Evolutionary conservation across 2,888 invertebrate species (phyloP), one percentile per base, ranked within the genome.

Genomic region (Leptinotarsa tumamoca): DNA sequence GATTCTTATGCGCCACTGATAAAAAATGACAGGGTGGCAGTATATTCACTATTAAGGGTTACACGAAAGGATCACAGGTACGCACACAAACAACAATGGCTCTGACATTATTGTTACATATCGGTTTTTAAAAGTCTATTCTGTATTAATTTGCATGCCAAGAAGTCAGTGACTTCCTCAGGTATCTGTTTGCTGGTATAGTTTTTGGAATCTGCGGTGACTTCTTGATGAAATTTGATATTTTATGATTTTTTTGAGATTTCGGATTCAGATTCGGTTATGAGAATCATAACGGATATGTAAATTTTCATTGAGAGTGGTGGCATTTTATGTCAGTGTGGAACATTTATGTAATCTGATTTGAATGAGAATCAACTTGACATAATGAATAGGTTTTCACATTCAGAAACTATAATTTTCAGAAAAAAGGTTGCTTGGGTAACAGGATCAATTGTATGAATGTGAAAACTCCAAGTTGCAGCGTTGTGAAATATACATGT

Each of bases 71-170:
- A 68, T 56, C 68, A 71, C 74, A 73, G 72, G 78, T 73, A 80
- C 61, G 49, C 58, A 70, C 58, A 21, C 63, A 76, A 74, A 79
- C 71, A 79, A 83, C 82, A 83, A 83, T 81, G 80, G 68, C 74
- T 71, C 68, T 84, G 84, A 84, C 84, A 84, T 84, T 84, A 84
- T 84, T 84, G 82, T 84, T 84, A 84, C 82, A 82, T 78, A 84
- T 84, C 80, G 83, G 80, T 83, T 84, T 84, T 84, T 84, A 84
- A 84, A 81, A 78, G 78, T 70, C 70, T 70, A 58, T 70, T 70
- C 70, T 67, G 58, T 68, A 68, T 51, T 73, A 71, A 81, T 83
- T 82, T 82, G 80, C 82, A 81, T 82, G 75, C 76, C 76, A 71
- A 72, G 76, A 73, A 75, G 77, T 76, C 78, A 80, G 76, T 76